Conservation (phyloP, 2,888 invertebrate species). For the Andrena bicolor region DNA sequence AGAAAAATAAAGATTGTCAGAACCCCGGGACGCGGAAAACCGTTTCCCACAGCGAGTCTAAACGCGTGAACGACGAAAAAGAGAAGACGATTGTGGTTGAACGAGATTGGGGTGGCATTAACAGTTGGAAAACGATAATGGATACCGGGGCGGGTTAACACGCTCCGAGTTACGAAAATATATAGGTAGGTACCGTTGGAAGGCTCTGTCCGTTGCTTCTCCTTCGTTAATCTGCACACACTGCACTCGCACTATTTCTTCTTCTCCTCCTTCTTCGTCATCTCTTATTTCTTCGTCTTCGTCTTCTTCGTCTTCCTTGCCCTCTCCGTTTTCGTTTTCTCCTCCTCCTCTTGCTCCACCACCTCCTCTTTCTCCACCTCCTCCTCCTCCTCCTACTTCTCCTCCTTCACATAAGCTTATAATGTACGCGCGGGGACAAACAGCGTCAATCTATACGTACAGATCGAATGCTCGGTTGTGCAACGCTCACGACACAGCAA, state of each 20-base stretch:
- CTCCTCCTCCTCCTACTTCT: neutral
- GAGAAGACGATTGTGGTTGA: constrained; percentile 16
- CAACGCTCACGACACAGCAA: neutral
- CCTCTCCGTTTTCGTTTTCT: neutral
- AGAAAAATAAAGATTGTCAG: constrained; percentile 69
- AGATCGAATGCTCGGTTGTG: neutral
- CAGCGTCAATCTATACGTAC: neutral
- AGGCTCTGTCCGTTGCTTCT: constrained; percentile 51
- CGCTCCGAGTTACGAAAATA: constrained; percentile 79
- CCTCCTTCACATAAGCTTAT: neutral
- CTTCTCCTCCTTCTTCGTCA: neutral
- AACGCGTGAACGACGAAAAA: neutral
- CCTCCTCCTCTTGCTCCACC: neutral
- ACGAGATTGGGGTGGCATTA: constrained; percentile 20
- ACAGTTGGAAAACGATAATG: constrained; percentile 8
- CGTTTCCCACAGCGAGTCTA: neutral
- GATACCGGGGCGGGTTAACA: constrained; percentile 63
- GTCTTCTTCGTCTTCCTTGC: neutral
- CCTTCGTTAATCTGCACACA: constrained; percentile 44
- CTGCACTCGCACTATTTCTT: constrained; percentile 42
- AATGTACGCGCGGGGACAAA: neutral
- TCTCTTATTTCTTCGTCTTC: neutral
- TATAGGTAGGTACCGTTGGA: constrained; percentile 66
- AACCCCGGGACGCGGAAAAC: constrained; percentile 12
- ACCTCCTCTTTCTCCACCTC: no score